These are phyloP conservation scores for Eupithecia subumbrata DNA, from an alignment of 2,888 invertebrate genomes.

Conservation along the genomic window DNA sequence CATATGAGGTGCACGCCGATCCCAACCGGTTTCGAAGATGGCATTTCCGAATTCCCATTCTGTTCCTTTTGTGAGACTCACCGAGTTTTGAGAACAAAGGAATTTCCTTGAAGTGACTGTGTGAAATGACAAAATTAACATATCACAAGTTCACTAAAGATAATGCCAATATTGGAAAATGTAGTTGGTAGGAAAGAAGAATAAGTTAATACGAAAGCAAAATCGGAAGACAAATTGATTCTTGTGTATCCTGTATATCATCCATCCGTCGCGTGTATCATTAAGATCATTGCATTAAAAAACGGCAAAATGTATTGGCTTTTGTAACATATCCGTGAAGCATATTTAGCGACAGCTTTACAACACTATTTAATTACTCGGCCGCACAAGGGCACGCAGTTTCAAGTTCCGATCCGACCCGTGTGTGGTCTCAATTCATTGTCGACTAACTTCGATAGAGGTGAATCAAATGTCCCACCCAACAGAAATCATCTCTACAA, in stretches of 20 bases:
- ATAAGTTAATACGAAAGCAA: background rate
- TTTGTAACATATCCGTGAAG: conserved; percentile 27
- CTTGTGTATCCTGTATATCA: background rate
- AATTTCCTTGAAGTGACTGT: conserved; percentile 9
- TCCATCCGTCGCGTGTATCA: background rate
- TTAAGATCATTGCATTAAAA: background rate
- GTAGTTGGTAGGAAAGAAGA: background rate
- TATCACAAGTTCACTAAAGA: background rate
- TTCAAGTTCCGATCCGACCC: conserved; percentile 38
- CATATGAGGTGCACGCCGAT: conserved; percentile 26
- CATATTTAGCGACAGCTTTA: conserved; percentile 33
- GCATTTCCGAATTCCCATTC: conserved; percentile 39
- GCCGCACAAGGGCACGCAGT: conserved; percentile 37
- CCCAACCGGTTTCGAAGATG: conserved; percentile 28
- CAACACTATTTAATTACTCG: conserved; percentile 39
- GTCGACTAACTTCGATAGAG: conserved; percentile 7
- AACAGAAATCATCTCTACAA: background rate
- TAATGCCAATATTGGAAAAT: background rate
- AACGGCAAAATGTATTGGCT: background rate
- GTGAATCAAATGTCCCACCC: background rate
- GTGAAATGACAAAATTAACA: conserved; percentile 7
- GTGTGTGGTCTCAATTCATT: conserved; percentile 40
- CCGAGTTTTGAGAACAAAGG: conserved; percentile 27
- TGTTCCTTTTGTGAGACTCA: conserved; percentile 29
- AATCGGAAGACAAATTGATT: background rate